These are phyloP conservation scores for Girardinichthys multiradiatus DNA, from an alignment of 2,113 vertebrate species.

Conservation along the genomic window DNA sequence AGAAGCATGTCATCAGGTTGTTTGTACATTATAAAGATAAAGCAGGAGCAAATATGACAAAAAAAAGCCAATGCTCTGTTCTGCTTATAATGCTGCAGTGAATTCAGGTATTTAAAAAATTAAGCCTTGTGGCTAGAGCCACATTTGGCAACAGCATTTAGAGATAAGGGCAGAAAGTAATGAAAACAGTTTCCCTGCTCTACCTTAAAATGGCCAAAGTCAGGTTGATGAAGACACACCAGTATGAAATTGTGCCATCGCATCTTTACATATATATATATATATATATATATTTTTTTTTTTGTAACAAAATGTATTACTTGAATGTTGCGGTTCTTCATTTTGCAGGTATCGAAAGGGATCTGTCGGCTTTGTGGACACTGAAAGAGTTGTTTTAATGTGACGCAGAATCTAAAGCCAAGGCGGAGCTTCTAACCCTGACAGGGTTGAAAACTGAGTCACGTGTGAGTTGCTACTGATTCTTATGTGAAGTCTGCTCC, in stretches of 20 bases:
- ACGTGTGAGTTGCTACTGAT: conserved; percentile 76
- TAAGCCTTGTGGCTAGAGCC: conserved; percentile 29
- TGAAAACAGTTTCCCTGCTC: conserved; percentile 29
- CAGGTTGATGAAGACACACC: conserved; percentile 50
- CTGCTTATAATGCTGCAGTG: conserved; percentile 72
- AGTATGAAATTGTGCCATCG: conserved; percentile 69
- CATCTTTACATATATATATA: conserved; percentile 48
- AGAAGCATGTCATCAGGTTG: conserved; percentile 68
- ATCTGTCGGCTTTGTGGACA: conserved; percentile 37
- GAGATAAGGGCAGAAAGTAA: conserved; percentile 40
- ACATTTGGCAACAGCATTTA: conserved; percentile 59
- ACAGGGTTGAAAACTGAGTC: conserved; percentile 63
- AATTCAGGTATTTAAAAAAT: conserved; percentile 72
- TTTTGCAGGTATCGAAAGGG: conserved; percentile 56
- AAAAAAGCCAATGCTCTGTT: conserved; percentile 39
- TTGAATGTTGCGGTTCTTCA: conserved; percentile 75
- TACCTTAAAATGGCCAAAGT: conserved; percentile 60
- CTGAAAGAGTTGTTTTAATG: conserved; percentile 57
- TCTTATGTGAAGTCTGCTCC: conserved; percentile 70
- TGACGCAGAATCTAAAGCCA: conserved; percentile 52
- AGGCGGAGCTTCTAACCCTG: conserved; percentile 53
- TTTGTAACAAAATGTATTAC: conserved; percentile 71
- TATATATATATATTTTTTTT: conserved; percentile 6
- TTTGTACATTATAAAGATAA: conserved; percentile 63
- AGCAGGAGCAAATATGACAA: conserved; percentile 40